Percentiles rank a stretch among this genome's conserved stretches.
Conservation (phyloP, 2,888 invertebrate species). For the Axea sp. region DNA sequence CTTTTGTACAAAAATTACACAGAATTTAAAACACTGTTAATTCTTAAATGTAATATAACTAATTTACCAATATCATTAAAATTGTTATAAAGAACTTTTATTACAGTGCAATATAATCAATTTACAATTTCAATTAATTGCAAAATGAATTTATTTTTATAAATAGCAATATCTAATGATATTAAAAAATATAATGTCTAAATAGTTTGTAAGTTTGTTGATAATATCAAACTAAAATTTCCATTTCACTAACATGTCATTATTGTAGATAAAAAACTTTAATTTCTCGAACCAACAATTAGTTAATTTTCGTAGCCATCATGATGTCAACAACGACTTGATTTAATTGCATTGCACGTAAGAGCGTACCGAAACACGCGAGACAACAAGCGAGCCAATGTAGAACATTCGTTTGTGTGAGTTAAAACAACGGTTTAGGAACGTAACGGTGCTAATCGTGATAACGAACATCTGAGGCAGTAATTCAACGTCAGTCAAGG, state of each 20-base stretch:
- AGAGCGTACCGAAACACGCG: constrained; percentile 59
- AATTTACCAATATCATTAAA: too few relatives aligned
- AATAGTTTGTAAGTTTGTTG: too few relatives aligned
- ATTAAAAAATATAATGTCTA: too few relatives aligned
- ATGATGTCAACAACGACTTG: constrained; percentile 62
- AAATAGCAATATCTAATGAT: too few relatives aligned
- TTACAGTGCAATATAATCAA: too few relatives aligned
- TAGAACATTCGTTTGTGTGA: constrained; percentile 62
- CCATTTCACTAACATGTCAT: constrained; percentile 30
- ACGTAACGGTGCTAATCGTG: constrained; percentile 64
- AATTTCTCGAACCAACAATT: constrained; percentile 57
- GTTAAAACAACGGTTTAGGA: constrained; percentile 62
- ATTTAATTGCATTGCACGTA: constrained; percentile 59
- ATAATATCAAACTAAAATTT: constrained; percentile 5
- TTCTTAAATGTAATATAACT: too few relatives aligned
- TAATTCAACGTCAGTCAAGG: constrained; percentile 68
- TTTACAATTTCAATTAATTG: too few relatives aligned
- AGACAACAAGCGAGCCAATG: constrained; percentile 60
- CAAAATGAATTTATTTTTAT: too few relatives aligned
- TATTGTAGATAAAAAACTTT: constrained; percentile 48
- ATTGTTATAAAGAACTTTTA: too few relatives aligned
- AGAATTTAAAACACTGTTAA: too few relatives aligned
- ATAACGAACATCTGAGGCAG: constrained; percentile 69
- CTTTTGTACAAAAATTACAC: too few relatives aligned
- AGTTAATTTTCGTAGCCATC: constrained; percentile 60